Percentiles rank a stretch among this genome's conserved stretches.
Evolutionary conservation across 2,888 invertebrate genomes (phyloP).

Genomic region (Euzetes globulus): DNA sequence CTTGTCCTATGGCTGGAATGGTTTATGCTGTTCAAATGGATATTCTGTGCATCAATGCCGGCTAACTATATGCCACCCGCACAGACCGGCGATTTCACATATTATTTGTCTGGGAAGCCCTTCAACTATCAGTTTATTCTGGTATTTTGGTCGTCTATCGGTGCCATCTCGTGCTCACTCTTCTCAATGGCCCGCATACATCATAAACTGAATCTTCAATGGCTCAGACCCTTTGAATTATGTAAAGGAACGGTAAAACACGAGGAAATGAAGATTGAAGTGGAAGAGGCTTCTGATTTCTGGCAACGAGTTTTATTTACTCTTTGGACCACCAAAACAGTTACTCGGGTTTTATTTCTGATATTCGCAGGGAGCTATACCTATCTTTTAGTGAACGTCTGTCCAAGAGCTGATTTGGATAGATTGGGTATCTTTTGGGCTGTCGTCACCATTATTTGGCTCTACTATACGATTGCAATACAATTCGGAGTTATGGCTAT

Average conservation of each 20-base stretch:
- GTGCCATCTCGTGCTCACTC: neutral
- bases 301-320: slow-evolving; percentile 3
- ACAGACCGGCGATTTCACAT: neutral
- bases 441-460: neutral
- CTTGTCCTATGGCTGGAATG: neutral
- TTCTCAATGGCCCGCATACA: neutral
- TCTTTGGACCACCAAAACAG: neutral
- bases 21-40: slow-evolving; percentile 1
- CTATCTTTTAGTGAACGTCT: neutral
- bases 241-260: neutral
- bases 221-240: slow-evolving; percentile 5
- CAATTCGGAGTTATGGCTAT: slow-evolving; percentile 11
- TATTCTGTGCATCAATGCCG: neutral
- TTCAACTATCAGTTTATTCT: slow-evolving; percentile 2
- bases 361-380: no score
- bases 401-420: neutral
- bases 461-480: neutral
- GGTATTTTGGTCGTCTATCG: neutral
- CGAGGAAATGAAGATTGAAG: neutral
- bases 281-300: neutral
- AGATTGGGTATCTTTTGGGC: neutral
- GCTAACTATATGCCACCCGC: neutral
- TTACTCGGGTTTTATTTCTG: neutral
- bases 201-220: neutral
- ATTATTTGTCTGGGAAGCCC: neutral